Evolutionary conservation across 1,140 invertebrate species (phyloP).

Genomic region (Eurosta solidaginis): DNA sequence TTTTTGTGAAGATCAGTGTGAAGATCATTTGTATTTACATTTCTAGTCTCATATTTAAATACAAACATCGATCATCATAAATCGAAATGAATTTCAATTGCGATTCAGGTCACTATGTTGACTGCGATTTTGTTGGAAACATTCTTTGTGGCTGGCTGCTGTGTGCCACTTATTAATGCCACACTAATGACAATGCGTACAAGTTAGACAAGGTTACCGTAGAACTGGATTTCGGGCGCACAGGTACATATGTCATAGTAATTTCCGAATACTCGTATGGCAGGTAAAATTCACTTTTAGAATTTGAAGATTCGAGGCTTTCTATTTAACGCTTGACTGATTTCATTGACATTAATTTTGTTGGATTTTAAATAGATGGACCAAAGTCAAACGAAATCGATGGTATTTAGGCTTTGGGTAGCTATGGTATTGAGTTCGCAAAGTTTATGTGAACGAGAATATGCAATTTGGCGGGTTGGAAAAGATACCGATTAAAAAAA

Average conservation of each 20-base stretch:
- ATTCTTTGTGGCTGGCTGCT: background rate
- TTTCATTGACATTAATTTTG: too few relatives aligned
- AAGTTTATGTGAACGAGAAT: too few relatives aligned
- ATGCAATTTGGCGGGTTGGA: too few relatives aligned
- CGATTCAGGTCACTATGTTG: slow-evolving; percentile 15
- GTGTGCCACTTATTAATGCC: background rate
- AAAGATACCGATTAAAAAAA: too few relatives aligned
- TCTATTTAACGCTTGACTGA: too few relatives aligned
- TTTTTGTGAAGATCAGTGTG: background rate
- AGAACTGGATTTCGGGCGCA: background rate
- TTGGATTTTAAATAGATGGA: too few relatives aligned
- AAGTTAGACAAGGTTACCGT: background rate
- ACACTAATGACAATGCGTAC: background rate
- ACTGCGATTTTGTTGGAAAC: background rate
- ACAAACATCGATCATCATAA: background rate
- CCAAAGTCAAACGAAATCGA: too few relatives aligned
- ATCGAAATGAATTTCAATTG: background rate
- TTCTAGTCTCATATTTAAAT: too few relatives aligned
- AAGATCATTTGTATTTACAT: too few relatives aligned
- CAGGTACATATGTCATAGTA: background rate
- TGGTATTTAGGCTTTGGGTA: too few relatives aligned
- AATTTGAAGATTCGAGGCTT: too few relatives aligned
- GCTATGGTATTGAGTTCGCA: too few relatives aligned
- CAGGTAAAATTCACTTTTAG: background rate
- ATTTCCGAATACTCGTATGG: background rate